Base-by-base conservation (phyloP, 1,140 invertebrate genomes). In the Lineus longissimus region DNA sequence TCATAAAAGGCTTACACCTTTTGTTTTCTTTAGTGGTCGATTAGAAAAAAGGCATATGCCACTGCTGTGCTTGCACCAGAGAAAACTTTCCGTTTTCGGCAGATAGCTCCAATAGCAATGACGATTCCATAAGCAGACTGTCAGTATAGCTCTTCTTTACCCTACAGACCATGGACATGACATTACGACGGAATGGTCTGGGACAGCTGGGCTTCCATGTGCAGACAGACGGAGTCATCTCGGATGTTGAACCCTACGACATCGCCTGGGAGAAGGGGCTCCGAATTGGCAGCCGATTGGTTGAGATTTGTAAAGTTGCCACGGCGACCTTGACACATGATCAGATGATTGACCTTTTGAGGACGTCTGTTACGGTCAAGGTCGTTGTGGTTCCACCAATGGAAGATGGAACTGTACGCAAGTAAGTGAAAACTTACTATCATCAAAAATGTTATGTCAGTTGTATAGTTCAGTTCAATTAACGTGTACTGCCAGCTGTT, bases 121-220 rank as follows among this genome's bases (percentile, higher is more conserved):
- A n/a, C n/a, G n/a, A n/a, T n/a, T n/a, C n/a, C n/a, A n/a, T n/a
- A n/a, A n/a, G n/a, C n/a, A n/a, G n/a, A n/a, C n/a, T n/a, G n/a
- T n/a, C n/a, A n/a, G n/a, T n/a, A n/a, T n/a, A n/a, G n/a, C n/a
- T n/a, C n/a, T n/a, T n/a, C n/a, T n/a, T n/a, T n/a, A n/a, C n/a
- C n/a, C n/a, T n/a, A n/a, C 69, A 82, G 80, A 82, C 81, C 0
- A 86, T 88, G 61, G 90, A 94, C 73, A 84, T 91, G 72, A 89
- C 86, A 51, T 82, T 91, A 67, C 86, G 88, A 65, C 84, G 93
- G 22, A 95, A 94, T 74, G 87, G 87, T 47, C 84, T 90, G 45
- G 90, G 92, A 40, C 93, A 96, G 75, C 86, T 97, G 36, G 95
- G 95, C 29, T 97, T 97, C 83, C 93, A 97, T 79, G 92, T 97